These are phyloP conservation scores for Camptogramma bilineatum DNA, from an alignment of 2,888 invertebrate species.

Conservation along the genomic window DNA sequence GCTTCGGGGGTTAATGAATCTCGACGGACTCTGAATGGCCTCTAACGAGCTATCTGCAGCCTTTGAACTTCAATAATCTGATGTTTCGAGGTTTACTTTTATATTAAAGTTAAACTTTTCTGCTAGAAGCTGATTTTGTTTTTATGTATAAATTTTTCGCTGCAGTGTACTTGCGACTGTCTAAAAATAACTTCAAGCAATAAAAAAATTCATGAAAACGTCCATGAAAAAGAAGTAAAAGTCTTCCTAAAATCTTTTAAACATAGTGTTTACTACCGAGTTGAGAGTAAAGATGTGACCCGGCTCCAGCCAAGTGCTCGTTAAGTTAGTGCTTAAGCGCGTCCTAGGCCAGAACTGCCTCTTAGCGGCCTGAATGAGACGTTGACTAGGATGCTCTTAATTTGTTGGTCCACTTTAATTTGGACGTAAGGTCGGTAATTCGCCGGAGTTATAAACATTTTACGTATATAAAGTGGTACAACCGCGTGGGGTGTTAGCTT, in stretches of 20 bases:
- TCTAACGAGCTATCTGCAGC: slow-evolving; percentile 22
- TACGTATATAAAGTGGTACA: neutral
- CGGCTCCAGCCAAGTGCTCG: slow-evolving; percentile 16
- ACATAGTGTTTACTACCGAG: slow-evolving; percentile 25
- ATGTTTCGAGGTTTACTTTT: neutral
- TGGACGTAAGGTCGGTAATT: slow-evolving; percentile 9
- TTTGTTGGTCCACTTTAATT: slow-evolving; percentile 21
- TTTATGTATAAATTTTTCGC: neutral
- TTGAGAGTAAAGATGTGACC: slow-evolving; percentile 26
- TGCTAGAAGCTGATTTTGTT: neutral
- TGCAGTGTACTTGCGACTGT: too few relatives aligned
- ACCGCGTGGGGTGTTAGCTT: neutral
- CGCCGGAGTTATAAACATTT: slow-evolving; percentile 5
- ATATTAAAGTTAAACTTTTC: neutral
- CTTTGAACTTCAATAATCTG: slow-evolving; percentile 6
- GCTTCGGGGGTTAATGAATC: slow-evolving; percentile 35
- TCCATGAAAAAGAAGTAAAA: neutral
- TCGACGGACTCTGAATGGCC: slow-evolving; percentile 25
- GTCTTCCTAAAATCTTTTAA: slow-evolving; percentile 1
- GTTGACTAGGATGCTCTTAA: slow-evolving; percentile 17
- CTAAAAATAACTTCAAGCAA: too few relatives aligned
- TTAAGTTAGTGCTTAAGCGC: slow-evolving; percentile 28
- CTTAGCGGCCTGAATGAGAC: slow-evolving; percentile 24
- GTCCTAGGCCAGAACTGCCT: slow-evolving; percentile 16
- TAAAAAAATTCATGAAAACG: too few relatives aligned